Evolutionary conservation across 2,888 invertebrate genomes (phyloP), one percentile per base, ranked within the genome.

Genomic region (Leptura quadrifasciata): DNA sequence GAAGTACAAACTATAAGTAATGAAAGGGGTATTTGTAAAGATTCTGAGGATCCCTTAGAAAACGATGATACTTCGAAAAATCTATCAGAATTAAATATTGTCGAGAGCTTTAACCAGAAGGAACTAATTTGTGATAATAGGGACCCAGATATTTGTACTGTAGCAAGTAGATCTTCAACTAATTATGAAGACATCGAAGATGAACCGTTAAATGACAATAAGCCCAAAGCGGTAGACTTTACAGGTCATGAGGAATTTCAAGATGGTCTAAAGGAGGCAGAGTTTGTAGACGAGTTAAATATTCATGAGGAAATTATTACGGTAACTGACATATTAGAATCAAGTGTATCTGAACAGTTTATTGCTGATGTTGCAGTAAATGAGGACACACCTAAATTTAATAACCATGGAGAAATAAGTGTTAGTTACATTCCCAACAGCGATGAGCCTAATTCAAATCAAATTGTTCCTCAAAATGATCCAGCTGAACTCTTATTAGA

Each of bases 251-350:
- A 57, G 21, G 18, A 27, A 9, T 61, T 24, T 17, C 31, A 35
- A 10, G 63, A 35, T 5, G 8, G 18, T 10, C 15, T 10, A 10
- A 63, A 31, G 5, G 35, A n/a, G 12, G 6, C 31, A n/a, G n/a
- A 21, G 8, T 64, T 47, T 15, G n/a, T 47, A 12, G 20, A 31
- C 8, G 47, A 64, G 1, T 64, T 64, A 21, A 64, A 64, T 21
- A 47, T 64, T 64, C 64, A 64, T 12, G 47, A 64, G 20, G 64
- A 64, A 20, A 20, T 64, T 64, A 15, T 64, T 18, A 47, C 47
- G 5, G 64, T 47, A 64, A 39, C 18, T 18, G 8, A 47, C 21
- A 47, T 18, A 10, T 64, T 64, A 1, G 39, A 18, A 2, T 1
- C 18, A 18, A 39, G 18, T 10, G 15, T 31, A 31, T 17, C 61